Percentiles rank a stretch among this genome's conserved stretches.
phyloP scores from a whole-genome alignment of 2,888 invertebrate genomes.

The Hemithea aestivaria region DNA sequence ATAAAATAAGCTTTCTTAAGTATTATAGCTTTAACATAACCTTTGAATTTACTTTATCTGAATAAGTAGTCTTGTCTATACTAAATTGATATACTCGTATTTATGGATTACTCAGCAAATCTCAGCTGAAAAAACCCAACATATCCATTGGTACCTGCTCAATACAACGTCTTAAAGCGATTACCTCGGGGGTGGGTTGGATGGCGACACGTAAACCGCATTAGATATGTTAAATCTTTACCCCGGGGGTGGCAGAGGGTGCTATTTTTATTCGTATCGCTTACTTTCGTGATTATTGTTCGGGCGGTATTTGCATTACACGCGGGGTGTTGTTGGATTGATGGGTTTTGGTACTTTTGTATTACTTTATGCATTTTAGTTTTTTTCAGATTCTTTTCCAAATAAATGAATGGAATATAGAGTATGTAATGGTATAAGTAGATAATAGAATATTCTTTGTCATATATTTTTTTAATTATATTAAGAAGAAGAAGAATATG shows the following conservation, averaged over 20 bases:
- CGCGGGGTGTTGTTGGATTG: slow-evolving; percentile 22
- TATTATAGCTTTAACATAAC: no score
- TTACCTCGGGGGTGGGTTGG: slow-evolving; percentile 52
- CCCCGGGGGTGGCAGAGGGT: slow-evolving; percentile 47
- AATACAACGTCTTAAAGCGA: slow-evolving; percentile 73
- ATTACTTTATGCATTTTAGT: not conserved
- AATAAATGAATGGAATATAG: no score
- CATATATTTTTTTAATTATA: no score
- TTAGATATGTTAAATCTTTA: slow-evolving; percentile 75
- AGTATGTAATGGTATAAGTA: no score
- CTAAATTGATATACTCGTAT: no score
- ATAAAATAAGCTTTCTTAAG: no score
- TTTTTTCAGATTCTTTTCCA: no score
- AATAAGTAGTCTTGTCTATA: no score
- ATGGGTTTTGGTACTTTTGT: slow-evolving; percentile 36
- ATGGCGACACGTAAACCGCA: slow-evolving; percentile 71
- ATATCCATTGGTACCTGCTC: slow-evolving; percentile 30
- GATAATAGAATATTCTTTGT: no score
- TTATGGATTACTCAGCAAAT: slow-evolving; percentile 9
- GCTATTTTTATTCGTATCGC: slow-evolving; percentile 77
- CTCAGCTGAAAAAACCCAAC: slow-evolving; percentile 22
- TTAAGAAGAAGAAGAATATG: no score
- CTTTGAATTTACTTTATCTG: no score
- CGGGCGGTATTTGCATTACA: slow-evolving; percentile 69
- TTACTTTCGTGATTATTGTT: slow-evolving; percentile 76